A percentile compares a stretch with the other conserved stretches of the same genome.
Conservation (phyloP, 2,888 invertebrate species). For the Strigamia transsilvanica region DNA sequence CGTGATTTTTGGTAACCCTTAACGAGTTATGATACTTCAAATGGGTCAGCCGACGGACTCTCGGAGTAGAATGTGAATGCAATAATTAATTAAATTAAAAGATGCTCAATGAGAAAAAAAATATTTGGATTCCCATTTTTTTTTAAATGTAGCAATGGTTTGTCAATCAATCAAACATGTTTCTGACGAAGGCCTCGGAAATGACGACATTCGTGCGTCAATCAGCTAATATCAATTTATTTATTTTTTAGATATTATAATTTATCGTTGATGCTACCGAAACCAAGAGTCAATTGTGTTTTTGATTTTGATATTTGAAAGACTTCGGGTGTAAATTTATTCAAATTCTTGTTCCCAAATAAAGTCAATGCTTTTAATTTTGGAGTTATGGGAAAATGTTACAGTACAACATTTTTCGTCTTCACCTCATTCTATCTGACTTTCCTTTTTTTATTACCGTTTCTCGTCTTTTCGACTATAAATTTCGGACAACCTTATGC, state of each 20-base stretch:
- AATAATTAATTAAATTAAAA: neutral
- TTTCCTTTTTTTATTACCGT: neutral
- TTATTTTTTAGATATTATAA: too few species aligned
- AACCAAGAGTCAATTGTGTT: too few species aligned
- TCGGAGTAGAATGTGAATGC: neutral
- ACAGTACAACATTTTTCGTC: conserved; percentile 10
- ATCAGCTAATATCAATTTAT: too few species aligned
- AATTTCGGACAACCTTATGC: neutral
- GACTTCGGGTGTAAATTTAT: neutral
- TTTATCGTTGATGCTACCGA: too few species aligned
- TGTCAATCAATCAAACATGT: too few species aligned
- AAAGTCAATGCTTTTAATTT: neutral
- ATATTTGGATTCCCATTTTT: neutral
- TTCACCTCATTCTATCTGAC: neutral
- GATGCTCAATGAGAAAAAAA: neutral
- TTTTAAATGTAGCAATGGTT: neutral
- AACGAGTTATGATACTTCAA: neutral
- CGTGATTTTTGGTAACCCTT: neutral
- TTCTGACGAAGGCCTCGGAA: too few species aligned
- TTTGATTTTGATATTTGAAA: neutral
- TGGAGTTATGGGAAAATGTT: neutral
- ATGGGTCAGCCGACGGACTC: neutral
- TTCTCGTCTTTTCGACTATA: neutral
- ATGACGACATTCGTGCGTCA: too few species aligned
- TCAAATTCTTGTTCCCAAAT: neutral